A percentile compares a stretch with the other conserved stretches of the same genome.
phyloP scores from a whole-genome alignment of 2,888 invertebrate genomes.

The Chloromyia formosa region DNA sequence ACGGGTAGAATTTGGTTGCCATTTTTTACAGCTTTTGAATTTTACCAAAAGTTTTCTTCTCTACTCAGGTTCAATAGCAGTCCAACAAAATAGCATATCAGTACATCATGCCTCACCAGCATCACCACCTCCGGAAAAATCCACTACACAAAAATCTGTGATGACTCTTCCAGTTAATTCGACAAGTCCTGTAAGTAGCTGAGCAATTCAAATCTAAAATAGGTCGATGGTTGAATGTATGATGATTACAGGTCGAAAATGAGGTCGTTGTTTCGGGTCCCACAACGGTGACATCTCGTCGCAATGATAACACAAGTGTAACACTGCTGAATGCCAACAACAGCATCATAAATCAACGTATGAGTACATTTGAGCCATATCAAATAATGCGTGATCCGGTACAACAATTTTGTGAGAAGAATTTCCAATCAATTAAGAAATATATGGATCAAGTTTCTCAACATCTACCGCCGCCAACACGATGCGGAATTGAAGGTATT shows the following conservation, averaged over 20 bases:
- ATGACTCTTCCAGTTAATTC: conserved; percentile 62
- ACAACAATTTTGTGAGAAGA: conserved; percentile 96
- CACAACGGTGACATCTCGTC: conserved; percentile 71
- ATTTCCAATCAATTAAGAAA: conserved; percentile 87
- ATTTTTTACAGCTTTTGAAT: not conserved
- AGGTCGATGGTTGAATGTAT: no score
- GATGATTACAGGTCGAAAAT: conserved; percentile 53
- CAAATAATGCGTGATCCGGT: conserved; percentile 89
- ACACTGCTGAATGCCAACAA: conserved; percentile 73
- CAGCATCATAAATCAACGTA: conserved; percentile 68
- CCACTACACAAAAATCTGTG: conserved; percentile 61
- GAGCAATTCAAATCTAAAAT: no score
- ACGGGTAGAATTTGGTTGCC: conserved; percentile 53
- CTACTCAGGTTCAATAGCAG: conserved; percentile 59
- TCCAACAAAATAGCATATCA: conserved; percentile 62
- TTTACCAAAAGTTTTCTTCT: not conserved
- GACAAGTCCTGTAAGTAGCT: conserved; percentile 50
- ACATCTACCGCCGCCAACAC: conserved; percentile 87
- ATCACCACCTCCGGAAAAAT: conserved; percentile 57
- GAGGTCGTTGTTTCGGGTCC: conserved; percentile 70
- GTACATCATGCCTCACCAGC: conserved; percentile 64
- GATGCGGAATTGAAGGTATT: conserved; percentile 92
- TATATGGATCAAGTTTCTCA: conserved; percentile 90
- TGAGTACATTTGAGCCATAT: conserved; percentile 88
- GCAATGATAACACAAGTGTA: conserved; percentile 79